Base-by-base conservation (phyloP, 2,113 vertebrate genomes). In the Bostrychus sinensis region DNA sequence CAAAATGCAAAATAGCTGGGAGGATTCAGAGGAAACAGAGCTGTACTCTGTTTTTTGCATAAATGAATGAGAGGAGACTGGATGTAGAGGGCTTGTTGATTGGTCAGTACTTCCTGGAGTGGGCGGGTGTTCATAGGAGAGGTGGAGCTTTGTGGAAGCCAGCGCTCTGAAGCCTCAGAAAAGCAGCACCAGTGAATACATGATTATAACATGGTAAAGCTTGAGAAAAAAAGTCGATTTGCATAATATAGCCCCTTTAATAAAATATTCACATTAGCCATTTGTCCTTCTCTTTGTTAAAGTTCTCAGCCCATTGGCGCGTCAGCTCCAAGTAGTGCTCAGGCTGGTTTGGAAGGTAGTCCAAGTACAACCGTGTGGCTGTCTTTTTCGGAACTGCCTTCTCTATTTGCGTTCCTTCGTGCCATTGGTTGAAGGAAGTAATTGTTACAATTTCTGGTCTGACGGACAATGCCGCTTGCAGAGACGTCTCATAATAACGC, bases 371-470 rank as follows among this genome's bases (percentile, higher is more conserved):
- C 32, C 92, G 93, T 0, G 91, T 91, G 9, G 88, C 78, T 0
- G 94, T 95, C 88, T 95, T 96, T 82, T 94, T 95, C 60, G 94
- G 93, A 53, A 92, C 65, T 0, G 94, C 95, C 70, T 88, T 93
- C 80, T 96, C 94, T 0, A 96, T 94, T 89, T 96, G 95, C 10
- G 95, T 96, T 42, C 95, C 95, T 66, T 96, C 95, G 0, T 96
- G 95, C 95, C 95, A 96, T 38, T 96, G 94, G 2, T 95, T 96
- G 75, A 96, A 96, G n/a, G 95, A 96, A 0, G 94, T 96, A 20
- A 96, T 87, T 30, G 94, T 94, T 54, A 96, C 93, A 0, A 95
- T 91, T 58, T 96, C 95, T 0, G 95, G 94, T 56, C 94, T 87
- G 36, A 95, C 93, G 0, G 87, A 91, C 61, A 96, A 74, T 6